Evolutionary conservation across 1,140 invertebrate species (phyloP), one percentile per base, ranked within the genome.

Genomic region (Plectrocnemia conspersa): DNA sequence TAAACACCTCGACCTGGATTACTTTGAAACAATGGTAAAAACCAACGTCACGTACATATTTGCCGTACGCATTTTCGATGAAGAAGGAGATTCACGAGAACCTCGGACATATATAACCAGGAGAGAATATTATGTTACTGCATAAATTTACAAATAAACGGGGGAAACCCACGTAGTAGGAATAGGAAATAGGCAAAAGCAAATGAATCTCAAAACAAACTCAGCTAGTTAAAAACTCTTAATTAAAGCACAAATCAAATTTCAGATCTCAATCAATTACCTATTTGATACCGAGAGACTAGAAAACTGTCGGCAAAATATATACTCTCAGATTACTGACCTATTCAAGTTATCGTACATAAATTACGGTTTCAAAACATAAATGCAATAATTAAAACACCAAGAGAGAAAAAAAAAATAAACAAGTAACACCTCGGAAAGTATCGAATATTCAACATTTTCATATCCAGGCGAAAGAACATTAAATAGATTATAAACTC

Each of bases 171-270:
- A 42, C 21, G n/a, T 15, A 22, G 35, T 42, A 46, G 50, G 36
- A 32, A 44, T 27, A 45, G 38, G 24, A 27, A 45, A 59, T 18
- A 47, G 35, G 35, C 41, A 15, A 54, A 58, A 59, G 58, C 58
- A 50, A 59, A 38, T 56, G 53, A 56, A 55, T 58, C 45, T 48
- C 58, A 59, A 47, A 59, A 59, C 58, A 59, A 59, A 52, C 33
- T 48, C 33, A 53, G 32, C 50, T 50, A 50, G 33, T 50, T 50
- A 13, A 50, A 38, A 11, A 23, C 24, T 47, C 11, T 50, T 38
- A 50, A 50, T 50, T 24, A 13, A 50, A 50, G 47, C 47, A 50
- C 47, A 21, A 50, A 29, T 50, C 47, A 50, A 48, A 33, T 38
- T 33, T 50, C 33, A 50, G 47, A 50, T 50, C 47, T 50, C 22